Conservation (phyloP, 2,888 invertebrate genomes). For the Pseudanteris insignis region DNA sequence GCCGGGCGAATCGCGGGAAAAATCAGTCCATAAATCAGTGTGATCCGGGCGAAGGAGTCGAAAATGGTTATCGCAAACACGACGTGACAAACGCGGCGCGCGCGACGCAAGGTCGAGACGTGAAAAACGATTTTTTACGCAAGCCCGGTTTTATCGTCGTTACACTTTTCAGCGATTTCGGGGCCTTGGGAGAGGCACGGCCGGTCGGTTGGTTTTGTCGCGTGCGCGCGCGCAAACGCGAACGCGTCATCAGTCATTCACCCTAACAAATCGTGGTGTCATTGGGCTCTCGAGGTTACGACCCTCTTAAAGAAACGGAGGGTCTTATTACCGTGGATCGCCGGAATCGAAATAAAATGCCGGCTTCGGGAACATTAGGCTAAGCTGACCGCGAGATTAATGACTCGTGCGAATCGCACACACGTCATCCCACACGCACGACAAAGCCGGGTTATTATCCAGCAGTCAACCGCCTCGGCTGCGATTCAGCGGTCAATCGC, state of each 20-base stretch:
- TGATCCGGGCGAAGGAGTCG: conserved; percentile 6
- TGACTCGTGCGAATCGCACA: conserved; percentile 44
- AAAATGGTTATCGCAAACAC: conserved; percentile 16
- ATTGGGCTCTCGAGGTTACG: conserved; percentile 48
- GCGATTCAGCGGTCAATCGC: neutral
- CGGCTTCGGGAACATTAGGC: conserved; percentile 41
- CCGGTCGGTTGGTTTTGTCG: too few relatives aligned
- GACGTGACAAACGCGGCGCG: conserved; percentile 28
- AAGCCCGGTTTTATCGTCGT: neutral
- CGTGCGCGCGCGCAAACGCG: conserved; percentile 8
- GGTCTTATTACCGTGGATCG: conserved; percentile 40
- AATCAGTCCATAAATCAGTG: conserved; percentile 25
- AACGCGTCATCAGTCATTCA: conserved; percentile 53
- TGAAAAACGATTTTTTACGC: conserved; percentile 17
- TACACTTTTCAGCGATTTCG: conserved; percentile 22
- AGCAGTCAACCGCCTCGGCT: conserved; percentile 1
- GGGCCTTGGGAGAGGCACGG: conserved; percentile 9
- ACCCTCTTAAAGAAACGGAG: conserved; percentile 37
- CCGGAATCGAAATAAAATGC: conserved; percentile 50
- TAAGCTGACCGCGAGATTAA: conserved; percentile 49
- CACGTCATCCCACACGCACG: conserved; percentile 24
- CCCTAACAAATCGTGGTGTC: conserved; percentile 53
- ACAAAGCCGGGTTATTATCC: conserved; percentile 26
- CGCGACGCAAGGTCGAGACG: conserved; percentile 21
- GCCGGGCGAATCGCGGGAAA: neutral